Evolutionary conservation across 2,113 vertebrate species (phyloP).

Genomic region (Megaleporinus macrocephalus): DNA sequence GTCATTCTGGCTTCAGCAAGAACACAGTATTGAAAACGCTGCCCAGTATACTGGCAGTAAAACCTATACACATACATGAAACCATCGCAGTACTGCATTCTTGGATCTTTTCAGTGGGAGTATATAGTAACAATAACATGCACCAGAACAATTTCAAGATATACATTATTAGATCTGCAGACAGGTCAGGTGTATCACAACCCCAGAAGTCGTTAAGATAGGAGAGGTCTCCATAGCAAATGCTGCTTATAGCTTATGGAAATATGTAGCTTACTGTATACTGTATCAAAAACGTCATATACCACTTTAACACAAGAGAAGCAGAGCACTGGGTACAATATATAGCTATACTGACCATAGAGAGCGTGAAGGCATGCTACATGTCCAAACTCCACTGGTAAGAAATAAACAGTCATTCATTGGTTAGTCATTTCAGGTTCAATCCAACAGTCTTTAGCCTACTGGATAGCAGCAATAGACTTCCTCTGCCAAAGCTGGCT

Average conservation of each 20-base stretch:
- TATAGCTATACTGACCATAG: slow-evolving; percentile 41
- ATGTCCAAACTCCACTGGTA: slow-evolving; percentile 10
- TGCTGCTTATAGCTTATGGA: slow-evolving; percentile 67
- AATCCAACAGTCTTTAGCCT: slow-evolving; percentile 53
- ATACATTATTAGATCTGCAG: slow-evolving; percentile 39
- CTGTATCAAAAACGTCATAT: slow-evolving; percentile 58
- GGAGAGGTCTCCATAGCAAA: slow-evolving; percentile 65
- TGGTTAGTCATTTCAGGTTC: slow-evolving; percentile 23
- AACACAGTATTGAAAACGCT: slow-evolving; percentile 1
- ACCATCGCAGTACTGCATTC: slow-evolving; percentile 25
- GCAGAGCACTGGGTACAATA: slow-evolving; percentile 23
- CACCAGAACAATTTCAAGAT: slow-evolving; percentile 54
- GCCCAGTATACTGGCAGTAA: slow-evolving; percentile 7
- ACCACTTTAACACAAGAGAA: slow-evolving; percentile 32
- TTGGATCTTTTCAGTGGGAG: slow-evolving; percentile 38
- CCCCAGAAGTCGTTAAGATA: slow-evolving; percentile 29
- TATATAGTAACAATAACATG: slow-evolving; percentile 62
- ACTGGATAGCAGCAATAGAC: slow-evolving; percentile 69
- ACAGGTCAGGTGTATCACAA: slow-evolving; percentile 19
- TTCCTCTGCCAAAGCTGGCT: slow-evolving; percentile 58
- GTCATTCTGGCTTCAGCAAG: not conserved
- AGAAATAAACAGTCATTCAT: slow-evolving; percentile 10
- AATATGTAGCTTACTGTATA: slow-evolving; percentile 66
- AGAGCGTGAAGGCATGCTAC: slow-evolving; percentile 24
- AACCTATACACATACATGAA: slow-evolving; percentile 14